These are phyloP conservation scores for Lithophane socia DNA, from an alignment of 2,888 invertebrate species.

Conservation along the genomic window DNA sequence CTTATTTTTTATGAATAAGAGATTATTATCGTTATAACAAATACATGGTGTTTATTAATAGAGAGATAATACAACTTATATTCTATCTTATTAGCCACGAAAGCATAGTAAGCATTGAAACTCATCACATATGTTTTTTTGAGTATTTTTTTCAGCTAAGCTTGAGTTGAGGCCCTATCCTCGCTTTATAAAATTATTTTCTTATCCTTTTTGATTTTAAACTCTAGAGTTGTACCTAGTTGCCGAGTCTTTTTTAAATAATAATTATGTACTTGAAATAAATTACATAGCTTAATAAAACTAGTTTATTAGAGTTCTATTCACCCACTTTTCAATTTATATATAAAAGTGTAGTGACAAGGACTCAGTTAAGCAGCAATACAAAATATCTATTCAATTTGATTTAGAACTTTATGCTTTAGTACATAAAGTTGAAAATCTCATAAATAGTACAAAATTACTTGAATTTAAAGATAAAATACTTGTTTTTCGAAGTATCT, in stretches of 20 bases:
- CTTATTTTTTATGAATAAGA: slow-evolving; percentile 25
- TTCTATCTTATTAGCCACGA: slow-evolving; percentile 85
- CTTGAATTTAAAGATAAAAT: neutral
- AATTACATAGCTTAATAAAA: slow-evolving; percentile 23
- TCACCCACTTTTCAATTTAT: neutral
- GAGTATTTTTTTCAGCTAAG: slow-evolving; percentile 84
- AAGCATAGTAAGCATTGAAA: slow-evolving; percentile 86
- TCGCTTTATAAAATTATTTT: slow-evolving; percentile 63
- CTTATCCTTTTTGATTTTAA: slow-evolving; percentile 7
- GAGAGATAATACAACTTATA: slow-evolving; percentile 83
- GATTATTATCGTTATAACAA: slow-evolving; percentile 36
- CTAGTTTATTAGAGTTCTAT: slow-evolving; percentile 1
- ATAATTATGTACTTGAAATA: slow-evolving; percentile 25
- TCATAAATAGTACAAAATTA: neutral
- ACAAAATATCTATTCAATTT: neutral
- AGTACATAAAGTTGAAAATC: slow-evolving; percentile 19
- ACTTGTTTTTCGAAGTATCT: neutral
- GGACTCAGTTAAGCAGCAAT: no score
- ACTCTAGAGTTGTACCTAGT: slow-evolving; percentile 26
- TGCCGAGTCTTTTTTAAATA: neutral
- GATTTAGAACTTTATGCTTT: slow-evolving; percentile 3
- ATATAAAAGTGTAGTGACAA: neutral
- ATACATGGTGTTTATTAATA: slow-evolving; percentile 61
- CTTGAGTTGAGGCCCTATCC: slow-evolving; percentile 73
- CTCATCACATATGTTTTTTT: slow-evolving; percentile 79